phyloP scores from a whole-genome alignment of 2,113 vertebrate species.

The Tor tambroides region DNA sequence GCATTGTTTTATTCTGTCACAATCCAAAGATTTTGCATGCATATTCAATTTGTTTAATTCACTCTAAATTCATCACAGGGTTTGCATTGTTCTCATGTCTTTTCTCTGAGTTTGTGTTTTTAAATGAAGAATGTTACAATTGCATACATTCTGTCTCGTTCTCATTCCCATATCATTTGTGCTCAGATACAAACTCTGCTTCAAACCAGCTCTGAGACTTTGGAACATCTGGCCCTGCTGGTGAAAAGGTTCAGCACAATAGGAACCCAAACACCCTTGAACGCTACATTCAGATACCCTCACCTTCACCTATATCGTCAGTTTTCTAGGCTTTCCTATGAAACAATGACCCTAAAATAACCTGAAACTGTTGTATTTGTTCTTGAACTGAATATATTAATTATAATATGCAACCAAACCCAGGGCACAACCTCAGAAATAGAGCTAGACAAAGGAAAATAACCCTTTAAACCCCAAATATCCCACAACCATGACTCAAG shows the following conservation, averaged over 20 bases:
- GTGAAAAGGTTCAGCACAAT: slow-evolving; percentile 72
- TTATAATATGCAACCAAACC: neutral
- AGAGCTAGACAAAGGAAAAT: neutral
- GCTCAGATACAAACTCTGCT: slow-evolving; percentile 59
- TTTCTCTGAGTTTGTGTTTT: neutral
- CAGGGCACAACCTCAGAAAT: neutral
- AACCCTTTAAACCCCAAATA: neutral
- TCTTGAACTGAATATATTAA: neutral
- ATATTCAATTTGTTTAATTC: neutral
- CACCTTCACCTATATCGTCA: too few species aligned
- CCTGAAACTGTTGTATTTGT: neutral
- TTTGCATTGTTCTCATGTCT: neutral
- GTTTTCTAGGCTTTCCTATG: neutral
- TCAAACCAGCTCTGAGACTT: slow-evolving; percentile 59
- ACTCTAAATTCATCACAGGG: neutral
- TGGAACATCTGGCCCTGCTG: slow-evolving; percentile 79
- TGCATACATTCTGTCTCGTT: slow-evolving; percentile 17
- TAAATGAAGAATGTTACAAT: slow-evolving; percentile 23
- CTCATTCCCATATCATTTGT: slow-evolving; percentile 65
- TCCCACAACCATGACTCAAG: neutral
- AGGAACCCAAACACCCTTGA: neutral
- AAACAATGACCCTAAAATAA: neutral
- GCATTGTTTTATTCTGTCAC: neutral
- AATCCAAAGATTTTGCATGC: neutral
- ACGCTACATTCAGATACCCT: neutral